Base-by-base conservation (phyloP, 2,113 vertebrate genomes). In the Muntiacus reevesi region DNA sequence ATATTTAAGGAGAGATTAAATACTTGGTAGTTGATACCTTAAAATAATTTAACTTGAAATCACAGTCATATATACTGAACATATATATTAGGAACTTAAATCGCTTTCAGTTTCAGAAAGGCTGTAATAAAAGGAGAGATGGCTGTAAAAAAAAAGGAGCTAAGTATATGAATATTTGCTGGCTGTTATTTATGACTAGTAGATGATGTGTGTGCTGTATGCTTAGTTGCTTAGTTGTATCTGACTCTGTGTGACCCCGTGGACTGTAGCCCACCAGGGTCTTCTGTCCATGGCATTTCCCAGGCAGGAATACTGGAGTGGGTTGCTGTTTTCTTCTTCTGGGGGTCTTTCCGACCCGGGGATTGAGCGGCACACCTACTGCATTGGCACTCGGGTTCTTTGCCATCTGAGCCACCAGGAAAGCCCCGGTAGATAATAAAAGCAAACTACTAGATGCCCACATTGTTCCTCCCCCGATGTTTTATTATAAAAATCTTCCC, bases 41-140 rank as follows among this genome's bases (percentile, higher is more conserved):
- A 74, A 87, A 96, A 47, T 96, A 91, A 95, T 47, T 85, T 57
- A 64, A 81, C 33, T 87, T 81, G 76, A 95, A 62, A 60, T 83
- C 23, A 93, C 36, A 40, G n/a, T 67, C 4, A 8, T 81, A 54
- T 43, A 10, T 50, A 52, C 13, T 84, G 27, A 55, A 71, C 74
- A 50, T 50, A 33, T 33, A 33, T 79, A 50, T 33, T 67, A 88
- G 81, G 79, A 67, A 19, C 86, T 94, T 92, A 91, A 94, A 64
- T 21, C 8, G n/a, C 52, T 88, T 97, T 93, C 45, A 64, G 30
- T 97, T 97, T 95, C 36, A 87, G 64, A 83, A 96, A 92, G 92
- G 27, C 14, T 92, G 0, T 91, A 74, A 30, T 95, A 60, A 94
- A 93, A 98, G 59, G 36, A n/a, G 45, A 89, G 67, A 86, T 96